Evolutionary conservation across 1,140 invertebrate genomes (phyloP).

Genomic region (Globodera rostochiensis): DNA sequence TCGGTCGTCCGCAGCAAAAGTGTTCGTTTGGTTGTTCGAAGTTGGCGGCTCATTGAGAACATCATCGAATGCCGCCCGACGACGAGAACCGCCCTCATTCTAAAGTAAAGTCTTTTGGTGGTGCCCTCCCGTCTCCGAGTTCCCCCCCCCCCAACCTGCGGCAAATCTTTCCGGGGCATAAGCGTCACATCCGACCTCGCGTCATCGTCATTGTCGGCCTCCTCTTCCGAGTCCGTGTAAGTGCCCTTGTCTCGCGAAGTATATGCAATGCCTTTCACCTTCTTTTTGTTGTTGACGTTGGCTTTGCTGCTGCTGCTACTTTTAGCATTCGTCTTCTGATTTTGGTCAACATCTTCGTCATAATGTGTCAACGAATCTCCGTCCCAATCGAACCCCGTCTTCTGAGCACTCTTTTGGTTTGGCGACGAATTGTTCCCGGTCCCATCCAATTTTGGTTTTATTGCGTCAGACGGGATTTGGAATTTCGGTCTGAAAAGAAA

Average conservation of each 20-base stretch:
- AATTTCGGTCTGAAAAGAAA: constrained; percentile 16
- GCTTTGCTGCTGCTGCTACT: not conserved
- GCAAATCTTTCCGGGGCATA: not conserved
- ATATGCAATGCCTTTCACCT: not conserved
- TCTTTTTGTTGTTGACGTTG: not conserved
- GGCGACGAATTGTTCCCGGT: not conserved
- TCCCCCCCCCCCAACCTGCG: not conserved
- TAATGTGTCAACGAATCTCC: not conserved
- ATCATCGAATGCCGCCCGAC: not conserved
- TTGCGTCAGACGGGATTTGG: not conserved
- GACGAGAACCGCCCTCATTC: not conserved
- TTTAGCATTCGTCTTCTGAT: not conserved
- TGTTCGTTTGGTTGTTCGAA: not conserved
- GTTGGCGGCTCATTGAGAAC: too few relatives aligned
- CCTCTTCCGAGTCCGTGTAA: not conserved
- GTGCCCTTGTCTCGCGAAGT: not conserved
- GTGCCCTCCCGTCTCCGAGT: not conserved
- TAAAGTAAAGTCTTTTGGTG: not conserved
- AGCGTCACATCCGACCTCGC: not conserved
- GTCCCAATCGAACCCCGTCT: not conserved
- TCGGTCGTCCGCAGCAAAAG: not conserved
- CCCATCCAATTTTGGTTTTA: not conserved
- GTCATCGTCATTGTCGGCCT: not conserved
- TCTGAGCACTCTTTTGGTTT: not conserved
- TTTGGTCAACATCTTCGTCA: not conserved